Percentiles rank a stretch among this genome's conserved stretches.
Evolutionary conservation across 2,113 vertebrate species (phyloP).

Genomic region (Steatornis caripensis): DNA sequence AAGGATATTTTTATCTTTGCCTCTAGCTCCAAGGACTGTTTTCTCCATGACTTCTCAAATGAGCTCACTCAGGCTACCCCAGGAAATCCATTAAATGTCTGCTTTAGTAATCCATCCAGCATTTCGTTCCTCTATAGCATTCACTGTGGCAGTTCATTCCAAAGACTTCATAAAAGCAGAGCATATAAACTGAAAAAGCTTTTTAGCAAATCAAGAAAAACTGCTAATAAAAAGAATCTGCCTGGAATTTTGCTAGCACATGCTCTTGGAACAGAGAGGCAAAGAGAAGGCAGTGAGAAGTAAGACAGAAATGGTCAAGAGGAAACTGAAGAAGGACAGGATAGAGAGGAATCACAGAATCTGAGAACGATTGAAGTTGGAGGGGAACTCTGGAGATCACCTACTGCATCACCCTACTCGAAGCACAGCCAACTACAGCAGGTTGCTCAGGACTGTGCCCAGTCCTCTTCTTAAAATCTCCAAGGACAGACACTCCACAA

Average conservation of each 20-base stretch:
- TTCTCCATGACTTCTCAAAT: neutral
- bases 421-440: neutral
- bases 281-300: neutral
- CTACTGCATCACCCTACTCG: neutral
- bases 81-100: neutral
- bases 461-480: neutral
- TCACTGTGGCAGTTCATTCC: neutral
- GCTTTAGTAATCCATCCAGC: neutral
- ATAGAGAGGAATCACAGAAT: neutral
- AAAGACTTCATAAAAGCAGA: neutral
- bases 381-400: neutral
- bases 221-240: neutral
- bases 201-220: neutral
- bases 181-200: neutral
- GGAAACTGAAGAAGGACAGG: neutral
- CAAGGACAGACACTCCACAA: neutral
- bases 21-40: neutral
- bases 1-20: neutral
- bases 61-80: neutral
- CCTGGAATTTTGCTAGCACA: neutral
- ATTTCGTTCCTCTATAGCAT: neutral
- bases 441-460: neutral
- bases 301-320: neutral
- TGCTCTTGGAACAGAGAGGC: neutral
- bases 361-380: neutral